These are phyloP conservation scores for Triops longicaudatus DNA, from an alignment of 1,140 invertebrate genomes.

Conservation along the genomic window DNA sequence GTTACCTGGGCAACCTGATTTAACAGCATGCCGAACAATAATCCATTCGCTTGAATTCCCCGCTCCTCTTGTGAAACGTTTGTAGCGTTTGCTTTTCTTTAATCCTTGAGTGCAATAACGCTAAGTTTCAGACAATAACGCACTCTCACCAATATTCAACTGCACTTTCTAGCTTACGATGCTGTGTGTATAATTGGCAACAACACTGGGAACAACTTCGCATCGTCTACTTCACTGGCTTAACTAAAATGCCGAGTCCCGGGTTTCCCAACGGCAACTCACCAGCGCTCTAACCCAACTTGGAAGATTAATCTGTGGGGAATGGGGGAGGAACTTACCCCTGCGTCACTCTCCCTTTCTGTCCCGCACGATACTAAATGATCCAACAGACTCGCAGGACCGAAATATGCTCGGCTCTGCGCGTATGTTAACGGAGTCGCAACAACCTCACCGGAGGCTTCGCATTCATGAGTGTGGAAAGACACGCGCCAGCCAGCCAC, in stretches of 20 bases:
- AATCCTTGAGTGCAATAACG: neutral
- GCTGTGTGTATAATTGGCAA: too few relatives aligned
- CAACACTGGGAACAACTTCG: too few relatives aligned
- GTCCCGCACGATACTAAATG: conserved; percentile 6
- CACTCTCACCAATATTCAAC: too few relatives aligned
- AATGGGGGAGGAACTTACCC: neutral
- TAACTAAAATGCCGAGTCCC: too few relatives aligned
- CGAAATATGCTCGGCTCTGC: conserved; percentile 11
- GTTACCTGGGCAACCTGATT: conserved; percentile 6
- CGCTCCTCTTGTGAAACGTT: neutral
- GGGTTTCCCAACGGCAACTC: too few relatives aligned
- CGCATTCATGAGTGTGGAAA: conserved; percentile 7
- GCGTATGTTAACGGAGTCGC: neutral
- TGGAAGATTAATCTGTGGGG: neutral
- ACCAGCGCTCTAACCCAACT: too few relatives aligned
- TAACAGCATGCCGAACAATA: conserved; percentile 3
- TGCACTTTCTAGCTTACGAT: too few relatives aligned
- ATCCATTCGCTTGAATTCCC: neutral
- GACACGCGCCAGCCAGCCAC: conserved; percentile 2
- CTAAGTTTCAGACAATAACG: neutral
- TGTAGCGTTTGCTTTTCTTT: neutral
- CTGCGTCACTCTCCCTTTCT: conserved; percentile 11
- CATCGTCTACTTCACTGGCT: too few relatives aligned
- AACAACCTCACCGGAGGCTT: neutral
- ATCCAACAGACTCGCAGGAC: neutral